Evolutionary conservation across 2,888 invertebrate species (phyloP).

Genomic region (Meteorus cinctellus): DNA sequence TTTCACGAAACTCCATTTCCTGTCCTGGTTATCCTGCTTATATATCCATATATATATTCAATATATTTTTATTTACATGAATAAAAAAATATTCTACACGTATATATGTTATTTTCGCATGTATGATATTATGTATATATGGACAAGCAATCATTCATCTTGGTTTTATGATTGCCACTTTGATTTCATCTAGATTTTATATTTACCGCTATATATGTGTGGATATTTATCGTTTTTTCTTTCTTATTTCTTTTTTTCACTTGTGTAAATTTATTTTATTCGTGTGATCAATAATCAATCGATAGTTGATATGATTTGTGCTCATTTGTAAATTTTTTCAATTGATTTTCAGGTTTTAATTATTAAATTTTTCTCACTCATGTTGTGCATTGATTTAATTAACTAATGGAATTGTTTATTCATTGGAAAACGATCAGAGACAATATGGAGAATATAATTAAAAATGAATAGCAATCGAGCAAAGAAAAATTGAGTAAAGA

Average conservation of each 20-base stretch:
- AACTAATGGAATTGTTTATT: too few relatives aligned
- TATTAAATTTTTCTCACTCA: too few relatives aligned
- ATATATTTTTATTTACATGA: constrained; percentile 16
- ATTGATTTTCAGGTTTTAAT: too few relatives aligned
- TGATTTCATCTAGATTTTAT: constrained; percentile 40
- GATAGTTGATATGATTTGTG: neutral
- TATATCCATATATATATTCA: neutral
- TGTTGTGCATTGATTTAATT: too few relatives aligned
- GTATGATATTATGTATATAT: constrained; percentile 16
- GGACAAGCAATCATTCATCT: constrained; percentile 29
- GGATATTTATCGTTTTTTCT: too few relatives aligned
- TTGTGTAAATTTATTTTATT: neutral
- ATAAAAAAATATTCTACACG: constrained; percentile 32
- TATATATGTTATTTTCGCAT: constrained; percentile 22
- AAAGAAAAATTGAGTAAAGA: too few relatives aligned
- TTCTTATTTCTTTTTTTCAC: too few relatives aligned
- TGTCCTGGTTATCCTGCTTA: constrained; percentile 1
- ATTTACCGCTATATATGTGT: constrained; percentile 5
- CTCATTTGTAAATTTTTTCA: too few relatives aligned
- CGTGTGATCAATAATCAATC: neutral
- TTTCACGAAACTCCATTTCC: constrained; percentile 49
- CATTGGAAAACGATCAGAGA: too few relatives aligned
- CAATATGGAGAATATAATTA: too few relatives aligned
- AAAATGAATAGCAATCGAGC: too few relatives aligned
- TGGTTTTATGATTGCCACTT: constrained; percentile 21